These are phyloP conservation scores for Benthosema pterotum DNA, from an alignment of 2,797 vertebrate genomes.

Conservation along the genomic window DNA sequence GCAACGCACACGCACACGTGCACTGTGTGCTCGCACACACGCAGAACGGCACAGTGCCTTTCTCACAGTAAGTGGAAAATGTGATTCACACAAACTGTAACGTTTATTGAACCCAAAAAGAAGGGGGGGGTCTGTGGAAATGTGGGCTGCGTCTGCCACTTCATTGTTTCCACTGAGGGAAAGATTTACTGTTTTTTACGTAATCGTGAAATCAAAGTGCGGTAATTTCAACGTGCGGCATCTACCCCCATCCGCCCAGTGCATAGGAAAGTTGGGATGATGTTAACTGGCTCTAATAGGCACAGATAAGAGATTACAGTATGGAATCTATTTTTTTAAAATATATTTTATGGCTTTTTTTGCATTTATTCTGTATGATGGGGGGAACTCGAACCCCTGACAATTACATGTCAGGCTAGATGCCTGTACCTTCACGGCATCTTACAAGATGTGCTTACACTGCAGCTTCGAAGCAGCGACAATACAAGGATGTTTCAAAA, in stretches of 20 bases:
- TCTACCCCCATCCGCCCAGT: slow-evolving; percentile 35
- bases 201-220: slow-evolving; percentile 46
- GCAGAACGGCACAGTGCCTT: slow-evolving; percentile 50
- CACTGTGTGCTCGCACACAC: too few relatives aligned
- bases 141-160: slow-evolving; percentile 65
- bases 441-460: neutral
- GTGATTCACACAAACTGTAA: slow-evolving; percentile 72
- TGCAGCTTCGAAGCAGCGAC: too few relatives aligned
- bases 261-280: slow-evolving; percentile 44
- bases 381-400: too few relatives aligned
- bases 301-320: neutral
- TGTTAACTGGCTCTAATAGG: slow-evolving; percentile 1
- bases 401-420: too few relatives aligned
- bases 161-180: slow-evolving; percentile 79
- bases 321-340: too few relatives aligned
- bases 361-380: too few relatives aligned
- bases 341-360: too few relatives aligned
- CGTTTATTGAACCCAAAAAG: slow-evolving; percentile 54
- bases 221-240: slow-evolving; percentile 46
- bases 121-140: slow-evolving; percentile 56
- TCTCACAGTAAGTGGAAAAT: slow-evolving; percentile 74
- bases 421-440: neutral
- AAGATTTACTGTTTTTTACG: slow-evolving; percentile 58
- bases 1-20: slow-evolving; percentile 62
- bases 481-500: too few relatives aligned